Evolutionary conservation across 2,888 invertebrate species (phyloP), one percentile per base, ranked within the genome.

Genomic region (Selenia dentaria): DNA sequence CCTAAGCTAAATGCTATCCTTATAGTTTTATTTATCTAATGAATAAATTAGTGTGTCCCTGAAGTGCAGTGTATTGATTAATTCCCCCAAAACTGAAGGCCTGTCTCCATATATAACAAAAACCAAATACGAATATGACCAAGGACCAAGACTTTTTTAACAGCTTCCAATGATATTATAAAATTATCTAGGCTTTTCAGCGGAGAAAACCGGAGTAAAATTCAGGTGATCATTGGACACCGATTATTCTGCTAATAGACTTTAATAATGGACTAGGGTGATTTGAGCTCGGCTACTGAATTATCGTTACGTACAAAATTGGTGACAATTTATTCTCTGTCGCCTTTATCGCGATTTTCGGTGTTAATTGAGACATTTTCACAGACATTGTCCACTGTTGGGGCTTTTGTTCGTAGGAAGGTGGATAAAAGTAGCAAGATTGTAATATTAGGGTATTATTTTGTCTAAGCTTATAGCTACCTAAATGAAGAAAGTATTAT

Each of bases 301-400:
- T 76, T 72, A 74, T 75, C 67, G 63, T 67, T 66, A 67, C 66
- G 64, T 63, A 70, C 70, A 69, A 78, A 82, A 83, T 81, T 74
- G 72, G 62, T 53, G 56, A 67, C 70, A 76, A 81, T 83, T 79
- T 79, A 81, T 80, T 79, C 70, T 52, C 57, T 65, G 79, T 76
- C 77, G 74, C 74, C 67, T 76, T 80, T 76, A 81, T 81, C 74
- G 72, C 69, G 69, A 70, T 74, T 78, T 79, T 70, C 70, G 65
- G 68, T 76, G 80, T 76, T 82, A 83, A 83, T 83, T 83, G 80
- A 82, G 81, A 79, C 81, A 83, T 83, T 84, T 83, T 76, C 79
- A 75, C 70, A 71, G 72, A 74, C 79, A 81, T 83, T 71, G 67
- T 71, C 60, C 48, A 61, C 63, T 64, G 67, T 66, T 55, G 59